Base-by-base conservation (phyloP, 2,888 invertebrate genomes). In the Erebia ligea region DNA sequence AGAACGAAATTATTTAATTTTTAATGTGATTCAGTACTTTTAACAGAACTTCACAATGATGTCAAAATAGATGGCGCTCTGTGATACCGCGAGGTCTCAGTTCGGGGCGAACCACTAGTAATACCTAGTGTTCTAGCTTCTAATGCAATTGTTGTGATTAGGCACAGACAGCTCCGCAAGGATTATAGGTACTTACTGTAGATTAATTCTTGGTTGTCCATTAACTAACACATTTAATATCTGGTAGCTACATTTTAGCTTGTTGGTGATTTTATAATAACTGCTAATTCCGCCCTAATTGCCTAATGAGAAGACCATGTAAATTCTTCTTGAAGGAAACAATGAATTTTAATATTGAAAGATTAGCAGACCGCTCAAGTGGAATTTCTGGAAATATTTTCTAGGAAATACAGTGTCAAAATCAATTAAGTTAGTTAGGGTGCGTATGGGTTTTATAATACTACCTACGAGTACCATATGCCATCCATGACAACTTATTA, bases 151-250 rank as follows among this genome's bases (percentile, higher is more conserved):
- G 45, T 42, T 19, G 15, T 21, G 21, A 45, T 48, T 62, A 62
- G 45, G 62, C 40, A 21, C 48, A 25, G 21, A 48, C 13, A 61
- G 8, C 45, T 45, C 21, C 62, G 48, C 21, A 62, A 15, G 48
- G 62, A 62, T 62, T 59, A 34, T 34, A 0, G 34, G 6, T 34
- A 59, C 10, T 34, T 62, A 62, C 19, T 21, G 21, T 17, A 19
- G 21, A 62, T 48, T 62, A 62, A 45, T 62, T 45, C 62, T 21
- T 48, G 19, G 45, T 10, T 62, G 8, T 48, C 62, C 21, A 62
- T 48, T 62, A 19, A 19, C 21, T 17, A 19, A 62, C 45, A 48
- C 6, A 45, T 45, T 2, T 21, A 21, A 21, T 61, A 61, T 2
- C 40, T 17, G 9, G 5, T 1, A 34, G 8, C 45, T 62, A 62